Base-by-base conservation (phyloP, 2,797 vertebrate species). In the Eospalax fontanierii region DNA sequence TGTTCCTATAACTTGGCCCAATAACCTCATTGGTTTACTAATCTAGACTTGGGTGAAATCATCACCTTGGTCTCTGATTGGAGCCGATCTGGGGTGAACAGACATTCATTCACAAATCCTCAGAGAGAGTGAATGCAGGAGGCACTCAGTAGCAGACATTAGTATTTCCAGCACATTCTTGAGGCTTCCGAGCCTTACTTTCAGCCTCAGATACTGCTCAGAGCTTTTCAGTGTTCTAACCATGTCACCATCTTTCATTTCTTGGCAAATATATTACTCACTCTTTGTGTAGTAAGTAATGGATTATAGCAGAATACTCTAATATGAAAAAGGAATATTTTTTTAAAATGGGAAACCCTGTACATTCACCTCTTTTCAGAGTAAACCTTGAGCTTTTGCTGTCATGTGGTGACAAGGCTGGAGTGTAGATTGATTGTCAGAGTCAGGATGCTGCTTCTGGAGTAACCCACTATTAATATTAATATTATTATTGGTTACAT, bases 401-500 rank as follows among this genome's bases (percentile, higher is more conserved):
- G 6, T 93, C 79, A 30, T 40, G 21, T 12, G 33, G 50, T 59
- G 96, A 93, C 91, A 91, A 94, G 84, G 73, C 78, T 8, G 9
- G 79, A 19, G 33, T 71, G 21, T 0, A 86, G 93, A 96, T 76
- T 84, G 95, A 96, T 91, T 43, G 95, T 87, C 81, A 74, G 95
- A 89, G 61, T 79, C 78, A 93, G 83, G 92, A 43, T 71, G 63
- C 76, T 59, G 59, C 91, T 90, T 87, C 91, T 35, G 9, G 85
- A 94, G 96, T 35, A 95, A 71, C 81, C 50, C 65, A 15, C 92
- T 95, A 95, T 97, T 97, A 96, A 96, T 96, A 96, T 95, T 93
- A 95, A 96, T 89, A 84, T 91, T 92, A 95, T 96, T 96, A 91
- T 96, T 95, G 93, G 95, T 91, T 95, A 66, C 68, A 97, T 96